Conservation (phyloP, 2,113 vertebrate species). For the Zeus faber region DNA sequence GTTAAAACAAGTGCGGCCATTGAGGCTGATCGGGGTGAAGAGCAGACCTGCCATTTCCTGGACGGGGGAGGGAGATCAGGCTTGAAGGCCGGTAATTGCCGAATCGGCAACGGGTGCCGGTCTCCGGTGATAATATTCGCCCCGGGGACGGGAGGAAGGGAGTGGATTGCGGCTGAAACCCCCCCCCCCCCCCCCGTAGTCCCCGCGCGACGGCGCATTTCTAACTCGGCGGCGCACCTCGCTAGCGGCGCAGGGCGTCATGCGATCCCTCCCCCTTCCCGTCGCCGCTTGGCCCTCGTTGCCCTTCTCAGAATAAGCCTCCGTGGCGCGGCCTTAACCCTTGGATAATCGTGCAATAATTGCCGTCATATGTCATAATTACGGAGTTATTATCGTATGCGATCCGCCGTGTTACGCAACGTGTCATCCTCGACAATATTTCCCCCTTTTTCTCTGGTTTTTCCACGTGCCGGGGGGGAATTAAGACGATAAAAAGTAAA, state of each 20-base stretch:
- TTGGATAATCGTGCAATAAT: conserved; percentile 17
- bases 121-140: conserved; percentile 63
- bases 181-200: too few relatives aligned
- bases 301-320: conserved; percentile 11
- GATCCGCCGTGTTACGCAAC: conserved; percentile 1
- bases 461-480: too few relatives aligned
- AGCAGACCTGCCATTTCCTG: conserved; percentile 69
- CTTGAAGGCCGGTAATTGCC: conserved; percentile 68
- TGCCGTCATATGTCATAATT: conserved; percentile 4
- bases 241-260: conserved; percentile 3
- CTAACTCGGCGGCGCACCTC: background rate
- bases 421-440: background rate
- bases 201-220: too few relatives aligned
- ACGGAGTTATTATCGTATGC: background rate
- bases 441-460: background rate
- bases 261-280: background rate
- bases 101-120: conserved; percentile 67
- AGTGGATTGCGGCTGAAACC: conserved; percentile 24
- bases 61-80: conserved; percentile 65
- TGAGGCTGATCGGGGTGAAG: conserved; percentile 69
- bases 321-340: conserved; percentile 8
- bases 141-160: conserved; percentile 37
- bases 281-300: conserved; percentile 5
- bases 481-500: background rate
- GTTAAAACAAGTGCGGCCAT: conserved; percentile 75